Evolutionary conservation across 53 echinoderm and acorn worm species (phyloP).

Genomic region (Crossaster papposus): DNA sequence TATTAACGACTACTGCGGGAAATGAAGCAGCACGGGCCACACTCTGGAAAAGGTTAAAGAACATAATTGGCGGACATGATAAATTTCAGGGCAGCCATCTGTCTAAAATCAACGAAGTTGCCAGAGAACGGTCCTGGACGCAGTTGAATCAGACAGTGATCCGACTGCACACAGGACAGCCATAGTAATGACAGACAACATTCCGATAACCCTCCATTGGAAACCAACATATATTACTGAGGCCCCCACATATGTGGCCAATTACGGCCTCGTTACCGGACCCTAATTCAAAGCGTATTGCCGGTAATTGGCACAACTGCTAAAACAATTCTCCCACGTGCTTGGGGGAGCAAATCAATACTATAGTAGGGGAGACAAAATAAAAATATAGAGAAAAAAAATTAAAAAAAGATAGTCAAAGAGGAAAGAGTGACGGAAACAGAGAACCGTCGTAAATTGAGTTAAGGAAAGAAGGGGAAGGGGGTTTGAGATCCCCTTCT

Average conservation of each 20-base stretch:
- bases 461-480: slow-evolving; percentile 3
- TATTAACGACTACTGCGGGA: background rate
- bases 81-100: slow-evolving; percentile 32
- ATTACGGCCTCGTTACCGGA: slow-evolving; percentile 55
- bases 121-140: background rate
- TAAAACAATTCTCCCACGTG: slow-evolving; percentile 65
- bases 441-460: slow-evolving; percentile 19
- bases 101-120: background rate
- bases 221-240: background rate
- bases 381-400: background rate
- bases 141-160: background rate
- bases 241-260: slow-evolving; percentile 48
- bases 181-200: background rate
- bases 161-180: too few relatives aligned
- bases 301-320: slow-evolving; percentile 70
- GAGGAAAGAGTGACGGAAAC: slow-evolving; percentile 20
- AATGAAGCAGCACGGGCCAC: background rate
- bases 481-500: background rate
- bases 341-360: slow-evolving; percentile 46
- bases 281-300: slow-evolving; percentile 69
- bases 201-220: slow-evolving; percentile 4
- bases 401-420: background rate
- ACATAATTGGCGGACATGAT: slow-evolving; percentile 49
- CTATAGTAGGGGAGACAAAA: slow-evolving; percentile 16
- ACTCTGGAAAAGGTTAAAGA: slow-evolving; percentile 16